Evolutionary conservation across 2,888 invertebrate species (phyloP).

Genomic region (Sinopyrophorus schimmeli): DNA sequence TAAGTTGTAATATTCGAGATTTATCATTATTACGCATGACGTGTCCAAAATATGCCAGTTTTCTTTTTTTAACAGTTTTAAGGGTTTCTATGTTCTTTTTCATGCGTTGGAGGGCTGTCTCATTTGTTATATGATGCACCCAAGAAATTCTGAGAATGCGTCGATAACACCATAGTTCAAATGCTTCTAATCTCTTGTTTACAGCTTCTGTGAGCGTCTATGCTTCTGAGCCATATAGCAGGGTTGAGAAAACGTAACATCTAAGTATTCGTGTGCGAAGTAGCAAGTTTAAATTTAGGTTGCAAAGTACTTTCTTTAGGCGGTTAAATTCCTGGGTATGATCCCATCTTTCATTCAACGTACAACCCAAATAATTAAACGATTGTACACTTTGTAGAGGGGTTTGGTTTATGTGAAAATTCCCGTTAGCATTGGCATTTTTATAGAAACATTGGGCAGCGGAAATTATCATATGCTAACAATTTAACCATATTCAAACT

Average conservation of each 20-base stretch:
- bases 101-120: not conserved
- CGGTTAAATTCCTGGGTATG: not conserved
- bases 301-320: not conserved
- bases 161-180: not conserved
- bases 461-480: too few relatives aligned
- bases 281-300: not conserved
- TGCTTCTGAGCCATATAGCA: slow-evolving; percentile 2
- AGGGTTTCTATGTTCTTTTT: slow-evolving; percentile 1
- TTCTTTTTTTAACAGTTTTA: not conserved
- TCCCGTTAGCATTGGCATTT: too few relatives aligned
- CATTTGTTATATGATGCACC: not conserved
- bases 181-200: slow-evolving; percentile 1
- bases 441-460: too few relatives aligned
- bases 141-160: not conserved
- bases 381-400: not conserved
- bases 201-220: not conserved
- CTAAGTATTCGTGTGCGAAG: not conserved
- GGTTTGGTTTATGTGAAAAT: not conserved
- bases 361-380: not conserved
- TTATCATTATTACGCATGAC: not conserved
- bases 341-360: not conserved
- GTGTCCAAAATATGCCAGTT: not conserved
- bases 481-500: too few relatives aligned
- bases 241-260: not conserved
- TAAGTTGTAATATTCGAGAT: too few relatives aligned